These are phyloP conservation scores for Sciaenops ocellatus DNA, from an alignment of 2,797 vertebrate genomes.

Conservation along the genomic window DNA sequence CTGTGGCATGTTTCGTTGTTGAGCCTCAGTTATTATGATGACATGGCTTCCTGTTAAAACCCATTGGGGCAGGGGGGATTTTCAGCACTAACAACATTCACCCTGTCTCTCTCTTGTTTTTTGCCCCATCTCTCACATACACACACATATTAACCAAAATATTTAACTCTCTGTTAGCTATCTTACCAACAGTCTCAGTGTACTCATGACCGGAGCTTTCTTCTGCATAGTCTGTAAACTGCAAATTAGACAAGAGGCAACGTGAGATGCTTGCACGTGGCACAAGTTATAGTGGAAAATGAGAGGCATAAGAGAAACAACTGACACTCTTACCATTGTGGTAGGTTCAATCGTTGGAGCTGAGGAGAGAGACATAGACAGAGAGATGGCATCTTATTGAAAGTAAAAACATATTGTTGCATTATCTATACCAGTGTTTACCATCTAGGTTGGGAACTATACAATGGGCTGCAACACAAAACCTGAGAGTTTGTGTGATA, in stretches of 20 bases:
- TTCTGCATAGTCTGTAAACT: not conserved
- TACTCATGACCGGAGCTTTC: slow-evolving; percentile 37
- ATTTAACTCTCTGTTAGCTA: not conserved
- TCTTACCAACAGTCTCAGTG: slow-evolving; percentile 15
- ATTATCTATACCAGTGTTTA: not conserved
- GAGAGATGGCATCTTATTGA: not conserved
- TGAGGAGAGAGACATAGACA: slow-evolving; percentile 40
- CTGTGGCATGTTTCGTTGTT: slow-evolving; percentile 63
- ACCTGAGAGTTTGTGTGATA: too few relatives aligned
- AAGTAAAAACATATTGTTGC: not conserved
- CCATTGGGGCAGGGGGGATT: slow-evolving; percentile 52
- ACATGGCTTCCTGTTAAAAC: slow-evolving; percentile 74
- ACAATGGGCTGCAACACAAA: not conserved
- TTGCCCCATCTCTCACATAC: not conserved
- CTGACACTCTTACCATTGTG: slow-evolving; percentile 46
- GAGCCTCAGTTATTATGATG: slow-evolving; percentile 62
- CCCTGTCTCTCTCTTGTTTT: not conserved
- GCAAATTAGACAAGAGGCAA: slow-evolving; percentile 3
- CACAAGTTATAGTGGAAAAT: not conserved
- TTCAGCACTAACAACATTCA: slow-evolving; percentile 37
- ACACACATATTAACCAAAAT: slow-evolving; percentile 1
- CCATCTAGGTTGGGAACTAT: too few relatives aligned
- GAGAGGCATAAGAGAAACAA: too few relatives aligned
- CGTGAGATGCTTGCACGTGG: not conserved
- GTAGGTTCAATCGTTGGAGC: slow-evolving; percentile 11